Conservation (phyloP, 2,113 vertebrate genomes). For the Gobiocypris rarus region DNA sequence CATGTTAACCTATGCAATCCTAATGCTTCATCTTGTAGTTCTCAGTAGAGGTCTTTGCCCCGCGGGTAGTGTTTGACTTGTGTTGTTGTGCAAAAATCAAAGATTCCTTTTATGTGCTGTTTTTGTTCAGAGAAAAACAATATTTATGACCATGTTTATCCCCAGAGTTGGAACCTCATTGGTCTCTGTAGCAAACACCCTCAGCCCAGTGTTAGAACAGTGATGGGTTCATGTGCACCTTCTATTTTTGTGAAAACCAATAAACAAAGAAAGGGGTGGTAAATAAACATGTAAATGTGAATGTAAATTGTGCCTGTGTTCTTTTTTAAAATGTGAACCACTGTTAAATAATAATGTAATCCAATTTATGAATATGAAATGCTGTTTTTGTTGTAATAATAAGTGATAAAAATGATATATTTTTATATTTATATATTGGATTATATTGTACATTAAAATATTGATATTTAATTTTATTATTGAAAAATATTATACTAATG, state of each 20-base stretch:
- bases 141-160: conserved; percentile 57
- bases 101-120: conserved; percentile 59
- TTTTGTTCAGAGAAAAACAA: conserved; percentile 61
- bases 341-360: too few species aligned
- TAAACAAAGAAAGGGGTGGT: conserved; percentile 66
- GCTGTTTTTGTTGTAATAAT: too few species aligned
- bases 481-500: too few species aligned
- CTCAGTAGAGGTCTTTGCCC: conserved; percentile 60
- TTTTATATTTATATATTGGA: too few species aligned
- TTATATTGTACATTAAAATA: too few species aligned
- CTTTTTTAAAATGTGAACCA: conserved; percentile 13
- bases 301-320: conserved; percentile 37
- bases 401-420: too few species aligned
- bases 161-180: conserved; percentile 67
- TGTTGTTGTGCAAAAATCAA: conserved; percentile 62
- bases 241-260: conserved; percentile 79
- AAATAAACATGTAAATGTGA: conserved; percentile 82
- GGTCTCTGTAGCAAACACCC: conserved; percentile 64
- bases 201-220: conserved; percentile 65
- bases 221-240: conserved; percentile 67
- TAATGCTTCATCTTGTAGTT: conserved; percentile 61
- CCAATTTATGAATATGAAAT: too few species aligned
- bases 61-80: conserved; percentile 60
- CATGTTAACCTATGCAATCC: conserved; percentile 77
- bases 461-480: too few species aligned